Evolutionary conservation across 2,113 vertebrate genomes (phyloP), one percentile per base, ranked within the genome.

Genomic region (Nymphicus hollandicus): DNA sequence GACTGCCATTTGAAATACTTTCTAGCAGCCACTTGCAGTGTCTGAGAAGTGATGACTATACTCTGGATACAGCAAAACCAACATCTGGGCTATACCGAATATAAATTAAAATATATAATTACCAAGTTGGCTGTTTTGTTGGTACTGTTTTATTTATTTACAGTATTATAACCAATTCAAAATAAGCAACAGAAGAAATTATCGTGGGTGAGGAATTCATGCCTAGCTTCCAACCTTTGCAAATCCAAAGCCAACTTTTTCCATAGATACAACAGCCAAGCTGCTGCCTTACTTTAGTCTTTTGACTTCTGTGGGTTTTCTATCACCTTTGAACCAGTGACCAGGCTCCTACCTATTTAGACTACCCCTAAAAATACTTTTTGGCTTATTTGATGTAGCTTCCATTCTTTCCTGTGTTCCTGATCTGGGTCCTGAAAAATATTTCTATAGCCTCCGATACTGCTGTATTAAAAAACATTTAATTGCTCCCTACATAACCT

Each of bases 71-170:
- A 86, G 33, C 4, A 44, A 61, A 78, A 95, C 25, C 46, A 68
- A 7, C 33, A 86, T 20, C 16, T 70, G 11, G 10, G 11, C 24
- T 24, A 81, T 8, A 46, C 8, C 27, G 78, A 52, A 53, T 7
- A 8, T 10, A 78, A 70, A 70, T 41, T 66, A 29, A 74, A 89
- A 7, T 19, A 33, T 7, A 4, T 35, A 68, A 80, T 18, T 47
- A 46, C 4, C 2, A 89, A 66, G 5, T 17, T 23, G 11, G 17
- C 2, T 60, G 17, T 27, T 84, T 81, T 35, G 78, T 79, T 81
- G 33, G 35, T 29, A 71, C 3, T 0, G 0, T 52, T 89, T 20
- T 2, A 2, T 35, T 85, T 81, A n/a, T 47, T 61, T 60, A 39
- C 23, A 39, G 8, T 39, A 55, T 43, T 43, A 50, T 9, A 79